Percentiles rank a stretch among this genome's conserved stretches.
Conservation (phyloP, 30 jellyfish, hydroid and myxozoan species). For the Hydra vulgaris region DNA sequence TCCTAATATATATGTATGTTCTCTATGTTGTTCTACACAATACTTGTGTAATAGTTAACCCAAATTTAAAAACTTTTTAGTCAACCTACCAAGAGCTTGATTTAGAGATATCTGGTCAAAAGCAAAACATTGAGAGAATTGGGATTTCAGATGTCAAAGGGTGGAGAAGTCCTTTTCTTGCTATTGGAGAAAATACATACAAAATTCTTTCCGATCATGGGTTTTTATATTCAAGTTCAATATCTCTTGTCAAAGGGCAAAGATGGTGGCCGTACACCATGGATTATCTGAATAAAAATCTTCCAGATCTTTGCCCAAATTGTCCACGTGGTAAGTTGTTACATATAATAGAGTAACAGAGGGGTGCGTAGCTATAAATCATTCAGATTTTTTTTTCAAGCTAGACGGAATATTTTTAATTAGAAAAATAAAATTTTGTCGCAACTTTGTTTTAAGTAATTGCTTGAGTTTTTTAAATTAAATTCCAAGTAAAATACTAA, state of each 20-base stretch:
- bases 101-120: not conserved
- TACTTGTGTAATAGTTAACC: not conserved
- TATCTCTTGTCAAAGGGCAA: constrained; percentile 34
- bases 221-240: constrained; percentile 35
- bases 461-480: too few relatives aligned
- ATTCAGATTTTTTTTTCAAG: not conserved
- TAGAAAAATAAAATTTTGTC: too few relatives aligned
- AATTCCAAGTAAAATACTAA: too few relatives aligned
- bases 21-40: too few relatives aligned
- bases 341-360: not conserved
- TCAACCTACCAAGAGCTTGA: constrained; percentile 26
- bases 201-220: constrained; percentile 21
- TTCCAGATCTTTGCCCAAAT: constrained; percentile 39
- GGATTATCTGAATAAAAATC: constrained; percentile 41
- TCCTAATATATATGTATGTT: too few relatives aligned
- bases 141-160: constrained; percentile 21
- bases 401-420: too few relatives aligned
- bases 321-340: constrained; percentile 58
- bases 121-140: constrained; percentile 3
- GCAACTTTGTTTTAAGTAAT: too few relatives aligned
- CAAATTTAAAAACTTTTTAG: not conserved
- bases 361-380: not conserved
- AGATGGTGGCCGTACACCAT: constrained; percentile 75
- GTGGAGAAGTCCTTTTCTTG: constrained; percentile 61
- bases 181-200: constrained; percentile 54